A percentile compares a stretch with the other conserved stretches of the same genome.
These are phyloP conservation scores for Oxyruncus cristatus DNA, from an alignment of 2,113 vertebrate genomes.

Conservation along the genomic window DNA sequence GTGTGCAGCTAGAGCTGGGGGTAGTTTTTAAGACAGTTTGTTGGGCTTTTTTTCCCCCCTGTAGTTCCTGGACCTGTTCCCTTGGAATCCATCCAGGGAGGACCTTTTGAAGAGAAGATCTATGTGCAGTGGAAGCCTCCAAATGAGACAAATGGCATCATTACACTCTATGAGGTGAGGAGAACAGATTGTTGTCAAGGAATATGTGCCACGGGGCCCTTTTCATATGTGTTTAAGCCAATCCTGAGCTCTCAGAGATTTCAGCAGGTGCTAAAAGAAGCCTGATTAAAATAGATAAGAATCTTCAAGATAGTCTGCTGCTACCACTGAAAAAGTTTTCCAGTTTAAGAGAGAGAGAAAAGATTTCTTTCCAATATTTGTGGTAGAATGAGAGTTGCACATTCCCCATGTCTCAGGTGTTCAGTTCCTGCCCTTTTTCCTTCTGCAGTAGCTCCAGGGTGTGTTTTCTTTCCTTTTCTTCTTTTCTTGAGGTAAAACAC, in stretches of 20 bases:
- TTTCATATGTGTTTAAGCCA: not conserved
- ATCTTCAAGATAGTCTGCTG: not conserved
- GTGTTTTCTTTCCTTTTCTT: not conserved
- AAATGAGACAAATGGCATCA: slow-evolving; percentile 96
- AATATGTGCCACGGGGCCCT: not conserved
- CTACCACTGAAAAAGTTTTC: not conserved
- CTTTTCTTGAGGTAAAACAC: not conserved
- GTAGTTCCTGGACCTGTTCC: slow-evolving; percentile 92
- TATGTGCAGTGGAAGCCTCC: slow-evolving; percentile 98
- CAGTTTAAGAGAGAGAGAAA: not conserved
- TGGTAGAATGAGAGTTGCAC: not conserved
- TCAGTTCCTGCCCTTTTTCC: not conserved
- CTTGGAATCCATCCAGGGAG: slow-evolving; percentile 93
- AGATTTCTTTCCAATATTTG: not conserved
- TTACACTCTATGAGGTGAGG: slow-evolving; percentile 95
- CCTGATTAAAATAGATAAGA: slow-evolving; percentile 28
- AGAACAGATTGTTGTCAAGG: slow-evolving; percentile 26
- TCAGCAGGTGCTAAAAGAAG: slow-evolving; percentile 21
- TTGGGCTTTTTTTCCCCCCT: not conserved
- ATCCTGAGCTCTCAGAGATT: not conserved
- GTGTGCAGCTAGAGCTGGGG: not conserved
- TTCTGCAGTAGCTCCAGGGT: not conserved
- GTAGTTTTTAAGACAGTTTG: not conserved
- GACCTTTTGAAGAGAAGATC: slow-evolving; percentile 97
- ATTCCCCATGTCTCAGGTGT: not conserved